These are phyloP conservation scores for Dryococelus australis DNA, from an alignment of 2,888 invertebrate genomes.

Conservation along the genomic window DNA sequence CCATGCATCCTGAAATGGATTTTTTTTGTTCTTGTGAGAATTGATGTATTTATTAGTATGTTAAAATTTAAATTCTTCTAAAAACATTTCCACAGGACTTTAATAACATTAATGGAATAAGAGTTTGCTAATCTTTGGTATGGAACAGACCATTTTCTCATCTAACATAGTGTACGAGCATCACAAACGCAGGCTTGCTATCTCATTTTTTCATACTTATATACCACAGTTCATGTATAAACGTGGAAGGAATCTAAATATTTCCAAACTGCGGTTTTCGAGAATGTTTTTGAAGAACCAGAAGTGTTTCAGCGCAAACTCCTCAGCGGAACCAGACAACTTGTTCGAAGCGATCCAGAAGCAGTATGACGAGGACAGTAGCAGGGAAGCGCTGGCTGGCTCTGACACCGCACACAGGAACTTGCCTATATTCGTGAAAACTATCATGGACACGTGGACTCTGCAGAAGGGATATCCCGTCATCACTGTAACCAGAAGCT, in stretches of 20 bases:
- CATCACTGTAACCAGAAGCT: conserved; percentile 52
- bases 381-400: background rate
- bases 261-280: background rate
- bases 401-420: conserved; percentile 17
- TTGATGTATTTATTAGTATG: too few species aligned
- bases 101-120: too few species aligned
- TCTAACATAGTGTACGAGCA: too few species aligned
- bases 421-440: conserved; percentile 26
- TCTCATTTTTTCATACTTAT: background rate
- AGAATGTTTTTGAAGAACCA: background rate
- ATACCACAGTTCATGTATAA: background rate
- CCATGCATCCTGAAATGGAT: too few species aligned
- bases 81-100: too few species aligned
- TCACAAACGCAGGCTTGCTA: too few species aligned
- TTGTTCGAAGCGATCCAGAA: conserved; percentile 6
- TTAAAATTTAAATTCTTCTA: too few species aligned
- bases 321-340: conserved; percentile 4
- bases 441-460: conserved; percentile 52
- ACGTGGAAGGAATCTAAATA: background rate
- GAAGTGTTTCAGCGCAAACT: background rate
- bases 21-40: too few species aligned
- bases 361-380: conserved; percentile 19
- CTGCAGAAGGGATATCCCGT: conserved; percentile 54
- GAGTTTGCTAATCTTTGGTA: too few species aligned
- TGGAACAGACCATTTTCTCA: too few species aligned